These are phyloP conservation scores for Drosophila kokeensis DNA, from an alignment of 2,888 invertebrate genomes.

Conservation along the genomic window DNA sequence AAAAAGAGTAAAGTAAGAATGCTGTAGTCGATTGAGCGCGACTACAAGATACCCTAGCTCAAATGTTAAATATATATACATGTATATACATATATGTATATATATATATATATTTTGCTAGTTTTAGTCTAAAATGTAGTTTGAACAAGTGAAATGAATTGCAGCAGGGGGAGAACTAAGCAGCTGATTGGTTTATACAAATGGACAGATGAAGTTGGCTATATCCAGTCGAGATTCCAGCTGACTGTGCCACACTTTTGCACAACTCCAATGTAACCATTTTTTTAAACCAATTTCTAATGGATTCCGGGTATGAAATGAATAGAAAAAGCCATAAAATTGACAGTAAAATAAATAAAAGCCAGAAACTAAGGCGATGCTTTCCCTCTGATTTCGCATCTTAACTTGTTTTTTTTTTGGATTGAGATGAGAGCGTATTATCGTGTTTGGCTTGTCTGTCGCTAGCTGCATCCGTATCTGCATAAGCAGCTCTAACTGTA, in stretches of 20 bases:
- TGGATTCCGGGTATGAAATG: neutral
- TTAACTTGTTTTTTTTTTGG: slow-evolving; percentile 1
- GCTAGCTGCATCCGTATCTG: neutral
- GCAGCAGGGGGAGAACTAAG: no score
- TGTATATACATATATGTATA: no score
- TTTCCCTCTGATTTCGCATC: slow-evolving; percentile 56
- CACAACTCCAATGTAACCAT: neutral
- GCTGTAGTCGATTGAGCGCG: neutral
- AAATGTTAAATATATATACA: no score
- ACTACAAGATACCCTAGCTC: neutral
- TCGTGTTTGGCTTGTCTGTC: slow-evolving; percentile 3
- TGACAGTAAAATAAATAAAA: neutral
- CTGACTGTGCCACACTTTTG: neutral
- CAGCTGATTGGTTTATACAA: neutral
- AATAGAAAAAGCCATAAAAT: neutral
- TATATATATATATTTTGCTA: neutral
- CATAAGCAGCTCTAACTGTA: slow-evolving; percentile 1
- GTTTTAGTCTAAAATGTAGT: neutral
- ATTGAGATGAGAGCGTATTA: slow-evolving; percentile 24
- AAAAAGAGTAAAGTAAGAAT: neutral
- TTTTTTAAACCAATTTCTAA: neutral
- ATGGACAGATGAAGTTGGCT: neutral
- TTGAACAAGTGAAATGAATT: neutral
- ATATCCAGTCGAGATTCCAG: neutral
- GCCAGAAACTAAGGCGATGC: slow-evolving; percentile 16